phyloP scores from a whole-genome alignment of 2,113 vertebrate genomes.

The Monopterus albus region DNA sequence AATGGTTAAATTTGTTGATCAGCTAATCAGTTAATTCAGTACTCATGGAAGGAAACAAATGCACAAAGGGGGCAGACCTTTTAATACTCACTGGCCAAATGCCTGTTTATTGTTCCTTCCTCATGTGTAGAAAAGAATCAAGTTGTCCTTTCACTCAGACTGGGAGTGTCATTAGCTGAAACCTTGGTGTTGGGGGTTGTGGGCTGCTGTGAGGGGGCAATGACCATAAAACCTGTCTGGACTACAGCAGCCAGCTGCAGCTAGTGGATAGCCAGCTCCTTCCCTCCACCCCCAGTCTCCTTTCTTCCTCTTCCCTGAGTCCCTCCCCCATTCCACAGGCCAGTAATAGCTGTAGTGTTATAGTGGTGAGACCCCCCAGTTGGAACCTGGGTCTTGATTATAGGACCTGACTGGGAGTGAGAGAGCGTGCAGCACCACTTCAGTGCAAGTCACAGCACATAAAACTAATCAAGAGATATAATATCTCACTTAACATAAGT shows the following conservation, averaged over 20 bases:
- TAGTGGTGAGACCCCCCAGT: constrained; percentile 79
- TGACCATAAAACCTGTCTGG: constrained; percentile 84
- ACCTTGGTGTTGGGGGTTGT: constrained; percentile 84
- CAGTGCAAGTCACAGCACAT: constrained; percentile 49
- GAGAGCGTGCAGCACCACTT: constrained; percentile 34
- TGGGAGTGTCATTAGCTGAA: constrained; percentile 78
- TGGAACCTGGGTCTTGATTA: constrained; percentile 67
- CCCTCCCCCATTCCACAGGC: constrained; percentile 74
- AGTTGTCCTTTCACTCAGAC: constrained; percentile 78
- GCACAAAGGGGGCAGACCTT: constrained; percentile 59
- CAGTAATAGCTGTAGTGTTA: constrained; percentile 74
- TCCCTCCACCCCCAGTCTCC: constrained; percentile 40
- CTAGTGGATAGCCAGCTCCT: constrained; percentile 55
- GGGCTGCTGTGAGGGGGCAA: constrained; percentile 77
- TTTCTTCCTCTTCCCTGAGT: constrained; percentile 43
- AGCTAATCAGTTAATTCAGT: no score
- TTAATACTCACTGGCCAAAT: constrained; percentile 65
- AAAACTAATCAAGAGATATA: constrained; percentile 58
- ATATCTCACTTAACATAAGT: constrained; percentile 42
- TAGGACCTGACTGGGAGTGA: constrained; percentile 56
- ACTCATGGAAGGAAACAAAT: constrained; percentile 33
- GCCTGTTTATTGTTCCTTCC: constrained; percentile 66
- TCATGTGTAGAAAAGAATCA: constrained; percentile 59
- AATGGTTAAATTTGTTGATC: no score
- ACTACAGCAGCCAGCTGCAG: constrained; percentile 77